Evolutionary conservation across 2,797 vertebrate genomes (phyloP), one percentile per base, ranked within the genome.

Genomic region (Hylomyscus alleni): DNA sequence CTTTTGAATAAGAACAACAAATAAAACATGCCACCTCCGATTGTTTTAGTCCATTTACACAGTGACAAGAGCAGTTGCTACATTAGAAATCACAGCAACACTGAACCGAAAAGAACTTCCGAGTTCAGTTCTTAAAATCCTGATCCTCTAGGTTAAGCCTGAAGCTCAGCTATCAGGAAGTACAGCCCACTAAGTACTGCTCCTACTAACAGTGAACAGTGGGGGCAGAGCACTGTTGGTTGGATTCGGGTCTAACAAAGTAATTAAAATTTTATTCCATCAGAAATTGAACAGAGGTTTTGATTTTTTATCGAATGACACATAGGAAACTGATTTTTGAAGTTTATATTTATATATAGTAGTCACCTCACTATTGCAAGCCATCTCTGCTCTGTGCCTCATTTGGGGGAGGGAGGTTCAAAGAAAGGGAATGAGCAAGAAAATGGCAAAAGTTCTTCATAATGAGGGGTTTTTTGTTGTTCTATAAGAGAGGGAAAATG

Each of bases 41-140:
- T 76, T 87, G 75, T 83, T 87, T 47, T 62, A 88, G 44, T 73
- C 24, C 83, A 73, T 6, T 13, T 91, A 37, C 5, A 69, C 13
- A 92, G 6, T 91, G 14, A 80, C 13, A 65, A 37, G 29, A 56
- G 1, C n/a, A 90, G 24, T 47, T 52, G 88, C 80, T 67, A 0
- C 80, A 56, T 81, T 96, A 85, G 96, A 92, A 94, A 47, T 73
- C 37, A 47, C 78, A 78, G 52, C 89, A 85, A 86, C 88, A 69
- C 26, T 89, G 67, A 95, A 40, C 17, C 58, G 8, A 89, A 89
- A 81, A 52, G n/a, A 89, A 65, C 6, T 31, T 90, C 34, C 56
- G 3, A 90, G 22, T 80, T 69, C n/a, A 90, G 84, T 22, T 91
- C 72, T 58, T 88, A 77, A 84, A 84, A 5, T 20, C n/a, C 52